Conservation (phyloP, 2,888 invertebrate species). For the Elaeidobius kamerunicus region DNA sequence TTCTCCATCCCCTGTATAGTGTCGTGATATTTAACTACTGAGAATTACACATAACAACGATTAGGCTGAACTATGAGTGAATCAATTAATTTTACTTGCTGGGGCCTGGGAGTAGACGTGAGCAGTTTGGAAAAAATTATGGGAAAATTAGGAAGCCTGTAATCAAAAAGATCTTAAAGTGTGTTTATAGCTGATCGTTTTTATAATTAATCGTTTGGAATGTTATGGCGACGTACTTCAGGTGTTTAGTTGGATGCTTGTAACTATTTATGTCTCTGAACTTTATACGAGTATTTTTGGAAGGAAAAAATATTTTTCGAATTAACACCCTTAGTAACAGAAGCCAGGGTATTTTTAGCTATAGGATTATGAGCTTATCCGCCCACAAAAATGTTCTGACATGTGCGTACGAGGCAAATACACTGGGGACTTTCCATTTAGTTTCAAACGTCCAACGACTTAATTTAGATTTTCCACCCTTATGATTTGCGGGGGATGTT, state of each 20-base stretch:
- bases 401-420: constrained; percentile 5
- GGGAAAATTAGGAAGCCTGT: constrained; percentile 5
- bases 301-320: too few relatives aligned
- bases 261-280: too few relatives aligned
- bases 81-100: constrained; percentile 23
- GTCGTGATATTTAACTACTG: neutral
- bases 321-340: too few relatives aligned
- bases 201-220: neutral
- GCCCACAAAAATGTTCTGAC: constrained; percentile 8
- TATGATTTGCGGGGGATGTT: constrained; percentile 2
- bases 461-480: constrained; percentile 18
- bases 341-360: too few relatives aligned
- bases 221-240: too few relatives aligned
- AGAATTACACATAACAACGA: constrained; percentile 1
- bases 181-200: neutral
- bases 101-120: constrained; percentile 1
- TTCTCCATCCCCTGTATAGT: neutral
- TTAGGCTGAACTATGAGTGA: constrained; percentile 6
- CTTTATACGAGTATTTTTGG: too few relatives aligned
- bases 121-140: constrained; percentile 1
- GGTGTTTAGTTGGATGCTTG: neutral
- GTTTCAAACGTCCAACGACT: constrained; percentile 19
- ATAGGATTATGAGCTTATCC: constrained; percentile 1
- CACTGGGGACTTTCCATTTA: constrained; percentile 12
- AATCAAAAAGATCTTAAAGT: constrained; percentile 9